These are phyloP conservation scores for Ciconia nigra DNA, from an alignment of 2,797 vertebrate genomes.

Conservation along the genomic window DNA sequence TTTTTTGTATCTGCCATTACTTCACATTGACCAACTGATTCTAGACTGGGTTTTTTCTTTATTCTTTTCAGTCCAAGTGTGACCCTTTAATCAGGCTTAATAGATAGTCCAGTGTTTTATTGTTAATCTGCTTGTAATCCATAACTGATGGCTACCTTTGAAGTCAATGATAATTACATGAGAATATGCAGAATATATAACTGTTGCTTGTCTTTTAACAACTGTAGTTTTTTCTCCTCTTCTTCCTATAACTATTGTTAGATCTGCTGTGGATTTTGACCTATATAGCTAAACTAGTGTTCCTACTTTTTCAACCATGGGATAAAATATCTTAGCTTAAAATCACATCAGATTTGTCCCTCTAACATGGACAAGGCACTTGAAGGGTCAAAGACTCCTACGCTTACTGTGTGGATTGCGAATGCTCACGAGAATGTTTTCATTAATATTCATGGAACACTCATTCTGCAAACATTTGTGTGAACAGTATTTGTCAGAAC, in stretches of 20 bases:
- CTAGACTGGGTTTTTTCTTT: background rate
- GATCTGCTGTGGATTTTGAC: background rate
- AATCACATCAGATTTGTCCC: background rate
- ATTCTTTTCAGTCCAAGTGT: background rate
- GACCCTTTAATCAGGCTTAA: background rate
- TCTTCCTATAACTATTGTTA: background rate
- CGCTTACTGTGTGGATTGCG: background rate
- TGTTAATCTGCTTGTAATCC: background rate
- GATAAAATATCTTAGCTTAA: background rate
- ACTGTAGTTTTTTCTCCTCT: background rate
- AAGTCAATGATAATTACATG: background rate
- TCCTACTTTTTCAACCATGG: background rate
- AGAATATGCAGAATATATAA: background rate
- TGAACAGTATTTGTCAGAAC: slow-evolving; percentile 62
- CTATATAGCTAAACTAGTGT: background rate
- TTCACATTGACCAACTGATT: background rate
- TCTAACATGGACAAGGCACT: background rate
- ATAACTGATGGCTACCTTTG: background rate
- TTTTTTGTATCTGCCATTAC: background rate
- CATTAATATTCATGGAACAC: slow-evolving; percentile 48
- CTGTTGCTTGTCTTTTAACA: background rate
- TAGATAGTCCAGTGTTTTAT: background rate
- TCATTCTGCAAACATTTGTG: slow-evolving; percentile 55
- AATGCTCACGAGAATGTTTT: background rate
- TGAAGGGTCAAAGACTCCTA: background rate